Base-by-base conservation (phyloP, 37 sponge, comb jelly and placozoan genomes). In the Aplysina aerophoba region DNA sequence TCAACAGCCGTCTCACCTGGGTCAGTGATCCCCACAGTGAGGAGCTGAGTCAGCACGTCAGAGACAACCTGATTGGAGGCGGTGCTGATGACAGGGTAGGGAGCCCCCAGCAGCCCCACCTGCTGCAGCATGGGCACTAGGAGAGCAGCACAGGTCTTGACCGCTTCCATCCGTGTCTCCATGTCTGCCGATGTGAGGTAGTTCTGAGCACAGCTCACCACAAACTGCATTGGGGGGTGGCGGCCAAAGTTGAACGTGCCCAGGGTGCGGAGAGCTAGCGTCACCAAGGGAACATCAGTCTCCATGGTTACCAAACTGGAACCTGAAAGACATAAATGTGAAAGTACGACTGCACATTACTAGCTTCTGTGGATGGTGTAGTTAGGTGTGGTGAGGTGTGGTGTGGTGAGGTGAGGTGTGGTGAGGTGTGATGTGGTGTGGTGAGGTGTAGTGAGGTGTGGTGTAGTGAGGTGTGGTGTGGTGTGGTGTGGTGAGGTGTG, bases 11-110 rank as follows among this genome's bases (percentile, higher is more conserved):
- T 54, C 85, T 20, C 25, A 93, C 93, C 93, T 83, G 84, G 90
- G 72, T 97, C 97, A 68, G 95, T 92, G 34, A 97, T 91, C 1
- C 95, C 94, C 20, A 94, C 95, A 30, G 89, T 86, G 27, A 97
- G 87, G 40, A 97, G 83, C 59, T 94, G 92, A 0, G 81, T 75
- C 40, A 97, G 75, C 25, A 97, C 93, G 2, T 97, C 97, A n/a
- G 90, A 85, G 62, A 97, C 93, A 37, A 94, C 83, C 31, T 92
- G 88, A 0, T 85, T 81, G 54, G 63, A 69, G 41, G 75, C 59
- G 4, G 63, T 64, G 35, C 86, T 85, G 33, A 85, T 31, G 31
- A 71, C 73, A 15, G 73, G 73, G 73, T 35, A 71, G 73, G 73
- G 30, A 5, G 31, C 73, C 34, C 20, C 37, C 37, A 71, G 37